A percentile compares a stretch with the other conserved stretches of the same genome.
These are phyloP conservation scores for Digitonthophagus gazella DNA, from an alignment of 2,888 invertebrate species.

Conservation along the genomic window DNA sequence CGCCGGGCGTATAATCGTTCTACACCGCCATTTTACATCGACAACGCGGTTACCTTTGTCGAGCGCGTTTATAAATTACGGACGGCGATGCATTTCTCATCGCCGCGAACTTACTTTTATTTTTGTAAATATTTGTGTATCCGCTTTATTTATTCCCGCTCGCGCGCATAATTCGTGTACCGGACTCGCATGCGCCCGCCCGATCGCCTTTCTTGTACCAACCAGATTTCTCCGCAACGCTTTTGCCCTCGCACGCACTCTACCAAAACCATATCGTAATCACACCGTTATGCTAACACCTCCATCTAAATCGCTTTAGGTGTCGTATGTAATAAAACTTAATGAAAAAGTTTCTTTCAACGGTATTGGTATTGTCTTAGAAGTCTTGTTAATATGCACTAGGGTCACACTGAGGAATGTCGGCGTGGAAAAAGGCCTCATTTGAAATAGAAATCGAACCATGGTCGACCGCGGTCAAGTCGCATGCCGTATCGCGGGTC, in stretches of 20 bases:
- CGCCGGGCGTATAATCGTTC: slow-evolving; percentile 45
- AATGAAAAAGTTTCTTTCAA: no score
- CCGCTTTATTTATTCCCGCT: slow-evolving; percentile 48
- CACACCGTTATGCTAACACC: no score
- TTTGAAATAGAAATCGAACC: not conserved
- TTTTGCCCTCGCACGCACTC: not conserved
- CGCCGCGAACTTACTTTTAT: slow-evolving; percentile 38
- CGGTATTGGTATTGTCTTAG: not conserved
- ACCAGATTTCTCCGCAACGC: not conserved
- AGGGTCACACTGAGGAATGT: not conserved
- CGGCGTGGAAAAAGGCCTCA: not conserved
- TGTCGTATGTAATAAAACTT: no score
- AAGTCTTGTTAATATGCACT: not conserved
- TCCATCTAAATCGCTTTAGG: no score
- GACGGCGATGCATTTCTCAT: slow-evolving; percentile 42
- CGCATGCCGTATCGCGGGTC: not conserved
- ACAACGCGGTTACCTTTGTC: slow-evolving; percentile 49
- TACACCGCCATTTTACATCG: slow-evolving; percentile 46
- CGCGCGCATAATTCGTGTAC: slow-evolving; percentile 40
- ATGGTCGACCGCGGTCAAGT: not conserved
- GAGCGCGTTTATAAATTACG: slow-evolving; percentile 46
- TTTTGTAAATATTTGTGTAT: slow-evolving; percentile 49
- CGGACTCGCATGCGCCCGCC: slow-evolving; percentile 20
- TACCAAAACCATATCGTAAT: not conserved
- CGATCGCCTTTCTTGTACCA: slow-evolving; percentile 7